Evolutionary conservation across 2,113 vertebrate species (phyloP), one percentile per base, ranked within the genome.

Genomic region (Spheniscus mendiculus): DNA sequence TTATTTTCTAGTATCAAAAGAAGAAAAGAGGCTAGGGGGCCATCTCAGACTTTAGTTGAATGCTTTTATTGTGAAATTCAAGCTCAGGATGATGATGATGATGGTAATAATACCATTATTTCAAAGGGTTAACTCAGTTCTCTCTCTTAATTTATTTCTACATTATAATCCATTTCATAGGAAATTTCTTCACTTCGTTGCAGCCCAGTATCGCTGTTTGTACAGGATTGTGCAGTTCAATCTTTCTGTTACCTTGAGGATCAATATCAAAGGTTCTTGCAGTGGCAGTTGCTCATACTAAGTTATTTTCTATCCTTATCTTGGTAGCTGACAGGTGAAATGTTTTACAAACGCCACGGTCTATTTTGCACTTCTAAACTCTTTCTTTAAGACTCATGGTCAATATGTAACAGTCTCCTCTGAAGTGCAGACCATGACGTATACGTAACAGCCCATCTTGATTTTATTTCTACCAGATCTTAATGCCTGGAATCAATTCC

Each of bases 391-490:
- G 53, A 58, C 40, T 84, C 45, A 13, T 2, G 9, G 65, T 26
- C 56, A 84, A 10, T 81, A 32, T 40, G 11, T 81, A 72, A 67
- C 15, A 72, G 38, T 40, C 44, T 92, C 49, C 67, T 94, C 89
- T 77, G 72, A 91, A 89, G 34, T 45, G 19, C 63, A 84, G 70
- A 44, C 56, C 30, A 11, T 49, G 34, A 73, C 65, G 21, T 73
- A 47, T 70, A 70, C 6, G 2, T 87, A 70, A 49, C 63, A 93
- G 49, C 42, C 10, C 72, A 89, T 90, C 62, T 89, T 89, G 67
- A 80, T 93, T 91, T 93, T 83, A 93, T 93, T 97, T 80, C 67
- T 80, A 21, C 27, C 71, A 73, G 56, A 89, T 38, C 32, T 77
- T 55, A 9, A 19, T 58, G 81, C 45, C 58, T 78, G 69, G 55